Conservation (phyloP, 2,113 vertebrate genomes). For the Genyomyrus donnyi region DNA sequence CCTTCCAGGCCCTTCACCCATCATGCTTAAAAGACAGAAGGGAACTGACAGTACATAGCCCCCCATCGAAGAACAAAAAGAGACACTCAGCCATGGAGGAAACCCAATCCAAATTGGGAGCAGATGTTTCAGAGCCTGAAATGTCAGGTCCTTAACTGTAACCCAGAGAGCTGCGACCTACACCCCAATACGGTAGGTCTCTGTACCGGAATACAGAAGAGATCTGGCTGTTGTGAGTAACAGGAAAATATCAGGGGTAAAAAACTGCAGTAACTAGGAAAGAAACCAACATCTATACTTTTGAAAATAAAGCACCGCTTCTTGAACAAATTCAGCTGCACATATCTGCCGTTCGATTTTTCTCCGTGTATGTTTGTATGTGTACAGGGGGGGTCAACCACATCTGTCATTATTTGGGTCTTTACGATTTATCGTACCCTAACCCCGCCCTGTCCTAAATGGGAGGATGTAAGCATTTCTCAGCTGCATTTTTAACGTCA, state of each 20-base stretch:
- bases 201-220: slow-evolving; percentile 21
- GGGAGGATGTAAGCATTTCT: background rate
- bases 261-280: background rate
- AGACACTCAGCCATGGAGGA: slow-evolving; percentile 29
- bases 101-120: slow-evolving; percentile 34
- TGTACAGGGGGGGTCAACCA: background rate
- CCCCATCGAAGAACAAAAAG: slow-evolving; percentile 28
- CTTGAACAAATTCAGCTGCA: background rate
- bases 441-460: background rate
- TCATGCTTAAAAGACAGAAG: slow-evolving; percentile 27
- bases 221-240: slow-evolving; percentile 8
- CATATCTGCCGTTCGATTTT: background rate
- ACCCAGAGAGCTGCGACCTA: slow-evolving; percentile 28
- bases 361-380: background rate
- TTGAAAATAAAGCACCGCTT: background rate
- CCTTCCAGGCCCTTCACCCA: slow-evolving; percentile 25
- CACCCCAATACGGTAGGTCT: slow-evolving; percentile 11
- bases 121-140: slow-evolving; percentile 35
- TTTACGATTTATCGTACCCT: background rate
- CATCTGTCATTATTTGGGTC: background rate
- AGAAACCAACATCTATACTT: background rate
- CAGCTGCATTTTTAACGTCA: background rate
- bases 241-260: background rate
- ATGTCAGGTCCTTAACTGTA: slow-evolving; percentile 25
- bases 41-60: slow-evolving; percentile 28